phyloP scores from a whole-genome alignment of 2,888 invertebrate species.

The Malthinus flaveolus region DNA sequence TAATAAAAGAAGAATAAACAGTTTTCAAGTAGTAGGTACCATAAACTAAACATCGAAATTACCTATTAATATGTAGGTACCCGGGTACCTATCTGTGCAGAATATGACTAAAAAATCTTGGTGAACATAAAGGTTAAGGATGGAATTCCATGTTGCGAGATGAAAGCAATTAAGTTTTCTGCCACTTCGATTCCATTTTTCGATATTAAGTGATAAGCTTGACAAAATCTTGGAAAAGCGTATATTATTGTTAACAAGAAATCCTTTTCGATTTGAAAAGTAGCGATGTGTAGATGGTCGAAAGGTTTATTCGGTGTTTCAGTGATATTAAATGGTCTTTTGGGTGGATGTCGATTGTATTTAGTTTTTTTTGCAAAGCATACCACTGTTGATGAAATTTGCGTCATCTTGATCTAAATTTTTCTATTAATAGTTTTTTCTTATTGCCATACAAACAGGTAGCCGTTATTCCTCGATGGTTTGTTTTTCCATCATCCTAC shows the following conservation, averaged over 20 bases:
- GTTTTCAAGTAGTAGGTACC: too few species aligned
- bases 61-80: too few species aligned
- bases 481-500: constrained; percentile 16
- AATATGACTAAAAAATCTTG: too few species aligned
- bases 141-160: constrained; percentile 14
- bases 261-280: constrained; percentile 1
- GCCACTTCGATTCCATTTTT: constrained; percentile 10
- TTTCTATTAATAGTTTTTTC: constrained; percentile 6
- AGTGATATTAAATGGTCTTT: constrained; percentile 3
- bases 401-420: constrained; percentile 12
- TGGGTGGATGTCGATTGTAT: constrained; percentile 13
- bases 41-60: too few species aligned
- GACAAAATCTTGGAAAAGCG: constrained; percentile 8
- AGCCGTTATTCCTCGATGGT: background rate
- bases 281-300: constrained; percentile 5
- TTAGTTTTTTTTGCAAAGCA: constrained; percentile 19
- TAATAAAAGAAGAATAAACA: too few species aligned
- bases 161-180: constrained; percentile 10
- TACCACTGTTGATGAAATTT: constrained; percentile 14
- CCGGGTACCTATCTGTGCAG: too few species aligned
- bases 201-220: constrained; percentile 9
- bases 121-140: constrained; percentile 11
- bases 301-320: constrained; percentile 8
- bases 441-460: background rate
- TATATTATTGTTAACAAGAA: constrained; percentile 13